Conservation (phyloP, 2,113 vertebrate genomes). For the Patagioenas fasciata region DNA sequence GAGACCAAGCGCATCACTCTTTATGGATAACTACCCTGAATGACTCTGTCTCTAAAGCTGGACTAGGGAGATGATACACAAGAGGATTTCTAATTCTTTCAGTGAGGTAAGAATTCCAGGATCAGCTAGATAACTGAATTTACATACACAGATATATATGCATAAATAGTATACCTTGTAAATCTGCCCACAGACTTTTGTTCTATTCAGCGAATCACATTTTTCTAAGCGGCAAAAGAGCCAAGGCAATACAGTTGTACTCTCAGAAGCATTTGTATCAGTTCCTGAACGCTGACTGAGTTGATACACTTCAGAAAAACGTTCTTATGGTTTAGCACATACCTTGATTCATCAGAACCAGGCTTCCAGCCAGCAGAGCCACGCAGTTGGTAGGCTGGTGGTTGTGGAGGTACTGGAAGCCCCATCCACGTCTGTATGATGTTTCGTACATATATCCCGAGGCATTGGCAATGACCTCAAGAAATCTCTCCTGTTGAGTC, state of each 20-base stretch:
- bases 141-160: not conserved
- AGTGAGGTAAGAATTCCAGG: not conserved
- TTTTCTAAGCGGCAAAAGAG: not conserved
- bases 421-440: slow-evolving; percentile 93
- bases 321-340: slow-evolving; percentile 18
- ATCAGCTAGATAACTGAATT: not conserved
- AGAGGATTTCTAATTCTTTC: not conserved
- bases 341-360: slow-evolving; percentile 98
- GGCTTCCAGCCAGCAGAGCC: slow-evolving; percentile 92
- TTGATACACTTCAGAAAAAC: not conserved
- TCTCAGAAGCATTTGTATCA: not conserved
- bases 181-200: not conserved
- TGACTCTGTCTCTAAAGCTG: not conserved
- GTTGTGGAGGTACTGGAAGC: slow-evolving; percentile 98
- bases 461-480: slow-evolving; percentile 94
- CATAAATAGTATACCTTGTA: not conserved
- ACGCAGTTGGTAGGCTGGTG: slow-evolving; percentile 99
- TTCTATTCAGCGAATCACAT: not conserved
- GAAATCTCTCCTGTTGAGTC: slow-evolving; percentile 90
- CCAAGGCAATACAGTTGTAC: not conserved
- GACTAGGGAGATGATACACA: not conserved
- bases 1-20: not conserved
- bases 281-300: not conserved
- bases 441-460: slow-evolving; percentile 94
- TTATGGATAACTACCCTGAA: not conserved